A percentile compares a stretch with the other conserved stretches of the same genome.
phyloP scores from a whole-genome alignment of 2,797 vertebrate genomes.

The Amblyopsis hoosieri region DNA sequence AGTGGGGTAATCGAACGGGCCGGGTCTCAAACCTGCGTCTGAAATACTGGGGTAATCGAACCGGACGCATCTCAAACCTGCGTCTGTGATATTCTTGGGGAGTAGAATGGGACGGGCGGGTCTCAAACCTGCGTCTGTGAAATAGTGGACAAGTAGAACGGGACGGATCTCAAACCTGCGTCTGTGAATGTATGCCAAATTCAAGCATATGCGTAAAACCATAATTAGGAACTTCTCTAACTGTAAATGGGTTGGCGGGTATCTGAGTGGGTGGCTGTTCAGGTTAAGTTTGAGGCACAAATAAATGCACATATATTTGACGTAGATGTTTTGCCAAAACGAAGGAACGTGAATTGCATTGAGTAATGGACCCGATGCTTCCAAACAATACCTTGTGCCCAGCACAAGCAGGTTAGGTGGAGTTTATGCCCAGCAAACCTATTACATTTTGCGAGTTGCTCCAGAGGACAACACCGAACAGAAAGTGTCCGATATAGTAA shows the following conservation, averaged over 20 bases:
- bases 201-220: background rate
- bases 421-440: background rate
- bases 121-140: too few species aligned
- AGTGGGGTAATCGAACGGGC: too few species aligned
- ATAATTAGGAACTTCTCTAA: background rate
- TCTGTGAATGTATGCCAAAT: background rate
- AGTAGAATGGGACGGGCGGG: too few species aligned
- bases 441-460: too few species aligned
- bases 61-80: too few species aligned
- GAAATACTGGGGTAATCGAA: too few species aligned
- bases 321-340: background rate
- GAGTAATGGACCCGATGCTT: background rate
- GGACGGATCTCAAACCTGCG: background rate
- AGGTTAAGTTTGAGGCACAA: background rate
- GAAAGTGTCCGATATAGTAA: constrained; percentile 13
- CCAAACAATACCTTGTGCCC: background rate
- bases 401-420: too few species aligned
- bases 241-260: background rate
- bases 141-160: background rate
- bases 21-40: too few species aligned
- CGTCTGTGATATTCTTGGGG: too few species aligned
- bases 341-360: background rate
- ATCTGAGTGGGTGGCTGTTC: background rate
- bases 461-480: too few species aligned
- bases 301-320: background rate